Conservation (phyloP, 64 coral and sea anemone genomes). For the Stylophora pistillata region DNA sequence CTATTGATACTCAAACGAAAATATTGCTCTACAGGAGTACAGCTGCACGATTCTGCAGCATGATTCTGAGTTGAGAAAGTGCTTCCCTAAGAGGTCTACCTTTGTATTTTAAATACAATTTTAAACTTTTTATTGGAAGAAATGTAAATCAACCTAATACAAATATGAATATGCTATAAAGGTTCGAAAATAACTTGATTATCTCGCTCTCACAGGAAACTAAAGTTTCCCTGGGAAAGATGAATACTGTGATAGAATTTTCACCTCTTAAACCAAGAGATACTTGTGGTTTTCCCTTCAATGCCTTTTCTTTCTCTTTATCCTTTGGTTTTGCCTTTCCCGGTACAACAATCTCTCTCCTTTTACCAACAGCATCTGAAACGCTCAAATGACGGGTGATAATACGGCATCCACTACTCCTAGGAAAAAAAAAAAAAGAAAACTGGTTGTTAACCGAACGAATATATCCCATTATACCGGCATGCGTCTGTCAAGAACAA, state of each 20-base stretch:
- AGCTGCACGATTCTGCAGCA: too few species aligned
- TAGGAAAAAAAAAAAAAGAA: background rate
- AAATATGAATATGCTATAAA: too few species aligned
- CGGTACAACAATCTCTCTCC: constrained; percentile 87
- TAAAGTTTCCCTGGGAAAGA: background rate
- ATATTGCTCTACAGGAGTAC: too few species aligned
- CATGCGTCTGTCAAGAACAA: background rate
- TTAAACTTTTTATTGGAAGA: too few species aligned
- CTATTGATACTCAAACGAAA: too few species aligned
- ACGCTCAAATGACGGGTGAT: constrained; percentile 77
- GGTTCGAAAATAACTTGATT: background rate
- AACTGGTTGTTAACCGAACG: background rate
- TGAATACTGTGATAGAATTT: background rate
- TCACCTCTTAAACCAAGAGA: constrained; percentile 7
- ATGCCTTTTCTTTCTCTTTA: constrained; percentile 27
- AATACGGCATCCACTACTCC: constrained; percentile 44
- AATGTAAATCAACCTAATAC: too few species aligned
- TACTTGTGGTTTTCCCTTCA: constrained; percentile 9
- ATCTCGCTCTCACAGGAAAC: background rate
- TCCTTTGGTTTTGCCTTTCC: constrained; percentile 64
- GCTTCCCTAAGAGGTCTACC: too few species aligned
- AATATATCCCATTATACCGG: too few species aligned
- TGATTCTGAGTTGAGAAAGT: too few species aligned
- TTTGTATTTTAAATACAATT: too few species aligned
- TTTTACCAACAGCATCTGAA: constrained; percentile 60